phyloP scores from a whole-genome alignment of 2,113 vertebrate species.

The Aythya baeri region DNA sequence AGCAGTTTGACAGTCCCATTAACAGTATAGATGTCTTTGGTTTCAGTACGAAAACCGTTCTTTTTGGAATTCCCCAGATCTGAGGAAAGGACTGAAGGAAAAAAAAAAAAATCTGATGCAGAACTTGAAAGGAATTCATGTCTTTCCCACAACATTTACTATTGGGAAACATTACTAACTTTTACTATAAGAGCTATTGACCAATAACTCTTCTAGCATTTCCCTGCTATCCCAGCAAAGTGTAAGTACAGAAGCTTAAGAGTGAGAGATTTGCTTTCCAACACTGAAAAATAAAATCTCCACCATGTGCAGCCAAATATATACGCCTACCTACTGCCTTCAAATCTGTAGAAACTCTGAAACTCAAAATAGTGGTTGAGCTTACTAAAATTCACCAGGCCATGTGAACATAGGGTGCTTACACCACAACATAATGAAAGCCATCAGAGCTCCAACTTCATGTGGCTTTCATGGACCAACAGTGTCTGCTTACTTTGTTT shows the following conservation, averaged over 20 bases:
- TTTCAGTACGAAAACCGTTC: constrained; percentile 21
- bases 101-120: constrained; percentile 25
- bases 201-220: constrained; percentile 13
- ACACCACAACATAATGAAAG: constrained; percentile 44
- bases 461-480: constrained; percentile 6
- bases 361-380: constrained; percentile 13
- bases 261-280: neutral
- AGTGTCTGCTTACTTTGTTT: constrained; percentile 34
- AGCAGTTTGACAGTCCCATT: constrained; percentile 51
- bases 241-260: neutral
- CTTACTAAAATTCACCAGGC: constrained; percentile 9
- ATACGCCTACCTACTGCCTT: neutral
- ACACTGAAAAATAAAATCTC: neutral
- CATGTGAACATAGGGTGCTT: neutral
- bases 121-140: constrained; percentile 47
- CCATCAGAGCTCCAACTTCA: constrained; percentile 28
- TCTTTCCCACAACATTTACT: constrained; percentile 51
- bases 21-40: constrained; percentile 33
- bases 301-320: neutral
- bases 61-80: constrained; percentile 50
- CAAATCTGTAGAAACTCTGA: neutral
- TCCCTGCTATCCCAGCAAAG: constrained; percentile 19
- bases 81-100: neutral
- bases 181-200: constrained; percentile 42
- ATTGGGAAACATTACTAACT: constrained; percentile 50